Evolutionary conservation across 2,113 vertebrate species (phyloP).

Genomic region (Tretioscincus oriximinensis): DNA sequence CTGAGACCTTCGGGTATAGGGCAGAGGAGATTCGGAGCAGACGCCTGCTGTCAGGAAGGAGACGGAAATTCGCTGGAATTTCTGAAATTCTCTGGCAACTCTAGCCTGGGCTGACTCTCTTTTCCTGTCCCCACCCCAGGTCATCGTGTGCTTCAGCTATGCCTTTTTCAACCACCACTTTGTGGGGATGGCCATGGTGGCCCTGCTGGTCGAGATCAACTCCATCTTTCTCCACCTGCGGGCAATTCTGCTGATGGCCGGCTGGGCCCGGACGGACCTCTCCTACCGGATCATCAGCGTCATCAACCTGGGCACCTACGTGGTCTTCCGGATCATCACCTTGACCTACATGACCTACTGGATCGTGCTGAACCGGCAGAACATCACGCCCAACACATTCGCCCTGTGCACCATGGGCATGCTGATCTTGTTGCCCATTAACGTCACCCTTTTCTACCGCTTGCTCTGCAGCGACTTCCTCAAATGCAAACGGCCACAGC

Average conservation of each 20-base stretch:
- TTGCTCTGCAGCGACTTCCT: constrained; percentile 85
- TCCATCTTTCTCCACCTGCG: constrained; percentile 88
- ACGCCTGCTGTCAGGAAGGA: too few relatives aligned
- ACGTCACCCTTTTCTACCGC: constrained; percentile 79
- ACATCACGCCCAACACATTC: constrained; percentile 76
- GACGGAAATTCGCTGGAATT: too few relatives aligned
- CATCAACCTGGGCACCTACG: constrained; percentile 86
- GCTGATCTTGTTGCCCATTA: constrained; percentile 86
- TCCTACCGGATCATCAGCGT: constrained; percentile 85
- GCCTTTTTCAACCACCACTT: constrained; percentile 77
- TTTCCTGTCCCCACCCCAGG: constrained; percentile 63
- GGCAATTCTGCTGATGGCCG: constrained; percentile 84
- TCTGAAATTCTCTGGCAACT: too few relatives aligned
- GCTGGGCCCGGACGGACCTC: constrained; percentile 57
- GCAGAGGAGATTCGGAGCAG: too few relatives aligned
- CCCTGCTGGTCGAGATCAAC: constrained; percentile 91
- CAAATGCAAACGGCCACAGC: constrained; percentile 70
- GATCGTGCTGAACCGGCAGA: constrained; percentile 82
- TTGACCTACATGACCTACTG: constrained; percentile 93
- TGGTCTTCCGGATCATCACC: constrained; percentile 87
- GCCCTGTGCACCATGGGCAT: constrained; percentile 83
- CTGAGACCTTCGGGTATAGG: too few relatives aligned
- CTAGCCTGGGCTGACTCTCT: not conserved
- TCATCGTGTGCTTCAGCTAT: constrained; percentile 85
- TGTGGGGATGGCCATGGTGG: constrained; percentile 85